Evolutionary conservation across 2,113 vertebrate genomes (phyloP).

Genomic region (Hucho hucho): DNA sequence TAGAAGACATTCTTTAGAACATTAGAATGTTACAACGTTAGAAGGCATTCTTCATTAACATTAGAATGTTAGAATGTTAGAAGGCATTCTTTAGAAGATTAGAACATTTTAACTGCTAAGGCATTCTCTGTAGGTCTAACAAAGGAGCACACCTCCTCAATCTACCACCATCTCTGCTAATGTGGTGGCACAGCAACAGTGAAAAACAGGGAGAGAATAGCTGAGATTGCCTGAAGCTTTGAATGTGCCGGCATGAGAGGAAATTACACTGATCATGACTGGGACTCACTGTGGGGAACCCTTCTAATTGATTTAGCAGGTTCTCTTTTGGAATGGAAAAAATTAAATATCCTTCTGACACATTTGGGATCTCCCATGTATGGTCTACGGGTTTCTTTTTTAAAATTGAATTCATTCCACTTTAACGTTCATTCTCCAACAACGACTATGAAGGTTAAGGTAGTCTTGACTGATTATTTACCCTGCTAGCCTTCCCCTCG

Average conservation of each 20-base stretch:
- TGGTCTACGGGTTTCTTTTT: slow-evolving; percentile 50
- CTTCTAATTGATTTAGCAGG: slow-evolving; percentile 62
- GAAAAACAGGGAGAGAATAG: slow-evolving; percentile 13
- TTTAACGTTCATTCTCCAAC: background rate
- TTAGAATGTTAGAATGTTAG: too few species aligned
- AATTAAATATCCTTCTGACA: slow-evolving; percentile 51
- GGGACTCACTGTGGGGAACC: slow-evolving; percentile 43
- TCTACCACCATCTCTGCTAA: slow-evolving; percentile 50
- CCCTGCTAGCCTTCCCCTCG: slow-evolving; percentile 1
- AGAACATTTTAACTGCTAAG: too few species aligned
- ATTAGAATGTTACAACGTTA: too few species aligned
- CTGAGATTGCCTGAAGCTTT: slow-evolving; percentile 56
- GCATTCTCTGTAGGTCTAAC: too few species aligned
- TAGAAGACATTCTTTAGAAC: too few species aligned
- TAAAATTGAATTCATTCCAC: background rate
- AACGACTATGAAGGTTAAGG: slow-evolving; percentile 13
- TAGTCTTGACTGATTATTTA: slow-evolving; percentile 8
- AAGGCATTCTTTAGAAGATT: too few species aligned
- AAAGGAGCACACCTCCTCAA: slow-evolving; percentile 37
- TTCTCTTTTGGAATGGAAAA: slow-evolving; percentile 40
- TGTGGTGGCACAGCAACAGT: slow-evolving; percentile 37
- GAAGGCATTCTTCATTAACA: too few species aligned
- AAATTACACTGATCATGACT: slow-evolving; percentile 65
- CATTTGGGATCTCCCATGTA: slow-evolving; percentile 58
- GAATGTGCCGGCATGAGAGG: slow-evolving; percentile 62